Evolutionary conservation across 1,140 invertebrate genomes (phyloP).

Genomic region (Charaxes varanes): DNA sequence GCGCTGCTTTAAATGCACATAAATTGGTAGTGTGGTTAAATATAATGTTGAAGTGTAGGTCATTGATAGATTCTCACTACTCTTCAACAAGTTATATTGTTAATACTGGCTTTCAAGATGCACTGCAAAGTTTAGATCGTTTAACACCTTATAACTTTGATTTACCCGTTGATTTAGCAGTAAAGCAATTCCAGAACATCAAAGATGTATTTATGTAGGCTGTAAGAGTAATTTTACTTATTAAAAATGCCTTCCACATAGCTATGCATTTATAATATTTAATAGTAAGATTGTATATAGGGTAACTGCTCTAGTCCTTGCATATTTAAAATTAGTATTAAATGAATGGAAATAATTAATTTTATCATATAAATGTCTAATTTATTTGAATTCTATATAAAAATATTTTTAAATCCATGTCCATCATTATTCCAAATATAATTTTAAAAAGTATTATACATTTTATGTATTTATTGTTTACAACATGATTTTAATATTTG

Average conservation of each 20-base stretch:
- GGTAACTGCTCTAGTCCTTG: no score
- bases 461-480: no score
- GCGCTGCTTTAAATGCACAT: slow-evolving; percentile 93
- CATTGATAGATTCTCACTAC: slow-evolving; percentile 93
- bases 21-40: slow-evolving; percentile 95
- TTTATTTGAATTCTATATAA: no score
- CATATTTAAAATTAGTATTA: no score
- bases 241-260: slow-evolving; percentile 38
- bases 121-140: slow-evolving; percentile 91
- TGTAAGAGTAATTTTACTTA: slow-evolving; percentile 25
- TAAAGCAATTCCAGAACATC: slow-evolving; percentile 97
- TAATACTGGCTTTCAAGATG: slow-evolving; percentile 98
- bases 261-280: slow-evolving; percentile 28
- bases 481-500: no score
- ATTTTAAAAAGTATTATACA: no score
- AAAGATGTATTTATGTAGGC: slow-evolving; percentile 92
- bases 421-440: no score
- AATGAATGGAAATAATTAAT: no score
- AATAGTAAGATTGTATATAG: no score
- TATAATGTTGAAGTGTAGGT: slow-evolving; percentile 92
- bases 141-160: slow-evolving; percentile 92
- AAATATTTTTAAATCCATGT: no score
- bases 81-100: slow-evolving; percentile 95
- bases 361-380: no score
- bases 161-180: slow-evolving; percentile 95